A percentile compares a stretch with the other conserved stretches of the same genome.
Evolutionary conservation across 2,797 vertebrate species (phyloP).

Genomic region (Schizopygopsis malacanthus): DNA sequence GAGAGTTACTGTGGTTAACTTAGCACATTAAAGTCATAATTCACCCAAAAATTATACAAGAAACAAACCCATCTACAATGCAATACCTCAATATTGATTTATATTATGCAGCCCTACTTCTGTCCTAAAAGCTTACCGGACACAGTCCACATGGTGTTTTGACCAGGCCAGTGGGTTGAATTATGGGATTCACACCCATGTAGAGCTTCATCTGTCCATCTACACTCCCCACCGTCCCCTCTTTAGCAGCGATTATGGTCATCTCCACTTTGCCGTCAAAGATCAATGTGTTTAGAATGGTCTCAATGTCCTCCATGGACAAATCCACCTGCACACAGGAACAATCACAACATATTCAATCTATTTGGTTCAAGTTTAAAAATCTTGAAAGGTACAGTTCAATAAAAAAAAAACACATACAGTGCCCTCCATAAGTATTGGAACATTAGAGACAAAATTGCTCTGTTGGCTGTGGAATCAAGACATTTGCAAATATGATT

Average conservation of each 20-base stretch:
- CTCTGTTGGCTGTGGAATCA: too few species aligned
- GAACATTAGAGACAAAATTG: too few species aligned
- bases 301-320: conserved; percentile 99
- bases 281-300: conserved; percentile 95
- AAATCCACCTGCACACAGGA: conserved; percentile 86
- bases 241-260: conserved; percentile 95
- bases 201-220: conserved; percentile 96
- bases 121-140: conserved; percentile 80
- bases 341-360: not conserved
- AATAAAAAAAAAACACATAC: too few species aligned
- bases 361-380: not conserved
- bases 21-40: not conserved
- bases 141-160: conserved; percentile 94
- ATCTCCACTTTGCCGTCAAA: conserved; percentile 98
- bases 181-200: conserved; percentile 87
- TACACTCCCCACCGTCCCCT: conserved; percentile 93
- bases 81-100: not conserved
- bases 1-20: not conserved
- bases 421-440: too few species aligned
- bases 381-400: too few species aligned
- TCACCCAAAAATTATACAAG: not conserved
- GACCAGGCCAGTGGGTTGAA: conserved; percentile 90
- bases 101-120: not conserved
- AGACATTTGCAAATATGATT: too few species aligned
- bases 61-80: not conserved